Evolutionary conservation across 2,113 vertebrate species (phyloP), one percentile per base, ranked within the genome.

Genomic region (Hiodon tergisus): DNA sequence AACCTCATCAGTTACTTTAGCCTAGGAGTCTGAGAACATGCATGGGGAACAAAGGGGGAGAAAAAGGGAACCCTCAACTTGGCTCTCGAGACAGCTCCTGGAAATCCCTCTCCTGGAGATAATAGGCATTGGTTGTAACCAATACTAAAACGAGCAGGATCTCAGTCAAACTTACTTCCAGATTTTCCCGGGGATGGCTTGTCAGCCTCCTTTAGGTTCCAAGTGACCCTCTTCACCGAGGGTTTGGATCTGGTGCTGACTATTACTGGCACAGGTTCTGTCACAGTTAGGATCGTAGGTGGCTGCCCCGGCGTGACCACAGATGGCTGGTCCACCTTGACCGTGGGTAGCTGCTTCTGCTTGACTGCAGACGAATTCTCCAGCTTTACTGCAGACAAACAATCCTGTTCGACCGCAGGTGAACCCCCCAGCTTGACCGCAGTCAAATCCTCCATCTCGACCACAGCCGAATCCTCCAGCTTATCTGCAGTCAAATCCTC

Each of bases 171-270:
- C 94, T 93, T 87, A 96, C 95, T 92, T 80, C 90, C 88, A 72
- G 85, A 83, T 85, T 91, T 94, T 77, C 88, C 91, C 0, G 87
- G 75, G 59, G 88, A 74, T 0, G 83, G 80, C 7, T 83, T 62
- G 0, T 87, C 92, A 0, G 93, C 90, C 58, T 94, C 93, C 71
- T 95, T 92, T 17, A 99, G 94, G 83, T 98, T 98, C 97, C 97
- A 99, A 3, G 97, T 98, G 55, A 99, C 97, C 78, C 96, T 91
- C 75, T 99, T 99, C 53, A 95, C 95, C 1, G 89, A 87, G 31
- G 90, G 80, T 85, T 95, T 94, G 10, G 90, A 85, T 79, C 94
- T 95, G 5, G 86, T 72, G 0, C 77, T 78, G 0, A 83, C 77
- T 5, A 59, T 70, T 62, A 85, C 82, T 2, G 79, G 48, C 2